These are phyloP conservation scores for Nemoura dubitans DNA, from an alignment of 2,888 invertebrate genomes.

Conservation along the genomic window DNA sequence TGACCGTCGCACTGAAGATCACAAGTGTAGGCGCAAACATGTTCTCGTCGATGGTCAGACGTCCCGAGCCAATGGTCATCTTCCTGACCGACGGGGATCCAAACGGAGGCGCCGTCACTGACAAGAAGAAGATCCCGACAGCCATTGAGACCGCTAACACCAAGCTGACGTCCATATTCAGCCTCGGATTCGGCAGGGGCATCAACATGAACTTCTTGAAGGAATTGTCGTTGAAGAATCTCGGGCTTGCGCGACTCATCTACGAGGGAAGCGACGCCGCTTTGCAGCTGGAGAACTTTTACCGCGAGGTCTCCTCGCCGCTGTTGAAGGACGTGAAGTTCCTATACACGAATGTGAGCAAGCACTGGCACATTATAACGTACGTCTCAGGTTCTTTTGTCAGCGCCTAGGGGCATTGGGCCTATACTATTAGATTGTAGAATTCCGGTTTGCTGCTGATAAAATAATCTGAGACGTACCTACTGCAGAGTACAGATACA, in stretches of 20 bases:
- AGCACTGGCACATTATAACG: too few relatives aligned
- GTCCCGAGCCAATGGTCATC: constrained; percentile 34
- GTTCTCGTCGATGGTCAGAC: not conserved
- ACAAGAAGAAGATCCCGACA: not conserved
- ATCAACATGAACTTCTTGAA: constrained; percentile 1
- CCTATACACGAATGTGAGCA: not conserved
- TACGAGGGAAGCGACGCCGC: constrained; percentile 19
- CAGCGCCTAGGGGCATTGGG: too few relatives aligned
- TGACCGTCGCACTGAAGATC: constrained; percentile 65
- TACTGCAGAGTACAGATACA: too few relatives aligned
- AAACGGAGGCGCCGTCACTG: not conserved
- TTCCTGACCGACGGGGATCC: constrained; percentile 42
- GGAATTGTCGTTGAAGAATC: constrained; percentile 20
- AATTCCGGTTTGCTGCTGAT: too few relatives aligned
- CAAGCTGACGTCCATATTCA: not conserved
- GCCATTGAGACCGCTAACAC: not conserved
- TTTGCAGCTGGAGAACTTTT: not conserved
- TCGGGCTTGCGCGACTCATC: not conserved
- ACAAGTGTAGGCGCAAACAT: constrained; percentile 55
- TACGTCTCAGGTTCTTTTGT: too few relatives aligned
- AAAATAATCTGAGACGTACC: too few relatives aligned
- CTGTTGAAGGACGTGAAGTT: not conserved
- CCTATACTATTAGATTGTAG: too few relatives aligned
- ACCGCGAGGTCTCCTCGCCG: constrained; percentile 21
- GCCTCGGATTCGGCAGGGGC: not conserved